These are phyloP conservation scores for Pterophyllum scalare DNA, from an alignment of 2,113 vertebrate genomes.

Conservation along the genomic window DNA sequence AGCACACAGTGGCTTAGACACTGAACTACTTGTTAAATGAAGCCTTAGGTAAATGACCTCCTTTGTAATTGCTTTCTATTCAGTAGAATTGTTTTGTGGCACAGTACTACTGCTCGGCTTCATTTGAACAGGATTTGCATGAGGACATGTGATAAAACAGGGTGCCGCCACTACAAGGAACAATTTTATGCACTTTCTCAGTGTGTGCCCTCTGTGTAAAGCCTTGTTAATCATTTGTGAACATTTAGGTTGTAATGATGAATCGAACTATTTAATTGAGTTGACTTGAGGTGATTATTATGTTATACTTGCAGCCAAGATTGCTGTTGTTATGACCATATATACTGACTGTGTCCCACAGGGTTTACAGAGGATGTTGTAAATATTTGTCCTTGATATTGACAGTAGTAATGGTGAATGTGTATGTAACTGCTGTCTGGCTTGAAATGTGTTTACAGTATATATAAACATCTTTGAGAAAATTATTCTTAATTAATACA, in stretches of 20 bases:
- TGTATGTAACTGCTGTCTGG: neutral
- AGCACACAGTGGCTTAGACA: neutral
- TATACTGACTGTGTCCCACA: neutral
- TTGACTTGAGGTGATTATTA: neutral
- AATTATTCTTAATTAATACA: neutral
- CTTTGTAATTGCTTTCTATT: neutral
- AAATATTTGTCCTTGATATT: slow-evolving; percentile 38
- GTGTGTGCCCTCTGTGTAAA: neutral
- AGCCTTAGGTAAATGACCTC: neutral
- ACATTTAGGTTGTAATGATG: neutral
- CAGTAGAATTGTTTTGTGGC: neutral
- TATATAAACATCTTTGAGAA: neutral
- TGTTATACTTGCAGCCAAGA: neutral
- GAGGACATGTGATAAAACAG: neutral
- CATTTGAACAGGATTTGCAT: neutral
- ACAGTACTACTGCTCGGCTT: neutral
- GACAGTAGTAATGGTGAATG: neutral
- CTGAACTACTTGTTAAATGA: neutral
- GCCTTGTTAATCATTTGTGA: neutral
- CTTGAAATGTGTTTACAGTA: neutral
- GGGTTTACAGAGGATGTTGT: slow-evolving; percentile 6
- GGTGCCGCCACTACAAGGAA: neutral
- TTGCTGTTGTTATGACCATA: neutral
- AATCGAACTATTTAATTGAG: neutral
- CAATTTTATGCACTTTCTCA: neutral